Percentiles rank a stretch among this genome's conserved stretches.
These are phyloP conservation scores for Gobius niger DNA, from an alignment of 2,113 vertebrate genomes.

Conservation along the genomic window DNA sequence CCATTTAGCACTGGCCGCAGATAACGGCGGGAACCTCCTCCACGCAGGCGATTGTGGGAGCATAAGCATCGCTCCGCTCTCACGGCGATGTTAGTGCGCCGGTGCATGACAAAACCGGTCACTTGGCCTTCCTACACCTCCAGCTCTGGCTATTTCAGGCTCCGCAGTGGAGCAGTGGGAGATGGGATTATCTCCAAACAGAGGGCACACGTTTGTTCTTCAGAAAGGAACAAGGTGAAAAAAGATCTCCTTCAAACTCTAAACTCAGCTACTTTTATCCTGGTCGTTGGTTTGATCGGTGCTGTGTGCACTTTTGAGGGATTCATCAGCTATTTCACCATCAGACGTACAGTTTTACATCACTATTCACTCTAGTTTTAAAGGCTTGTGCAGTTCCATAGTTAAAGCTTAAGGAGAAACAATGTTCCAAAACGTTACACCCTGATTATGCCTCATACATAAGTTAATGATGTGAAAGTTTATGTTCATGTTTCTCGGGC, in stretches of 20 bases:
- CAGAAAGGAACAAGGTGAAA: slow-evolving; percentile 16
- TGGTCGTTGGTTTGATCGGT: too few species aligned
- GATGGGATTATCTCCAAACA: slow-evolving; percentile 21
- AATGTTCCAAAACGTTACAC: too few species aligned
- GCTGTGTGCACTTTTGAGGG: too few species aligned
- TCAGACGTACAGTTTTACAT: too few species aligned
- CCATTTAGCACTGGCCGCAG: slow-evolving; percentile 27
- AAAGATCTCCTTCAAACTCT: not conserved
- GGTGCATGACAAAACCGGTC: slow-evolving; percentile 35
- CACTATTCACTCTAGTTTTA: too few species aligned
- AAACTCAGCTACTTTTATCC: too few species aligned
- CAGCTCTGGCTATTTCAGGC: slow-evolving; percentile 37
- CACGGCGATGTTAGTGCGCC: slow-evolving; percentile 25
- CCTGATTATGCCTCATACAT: too few species aligned
- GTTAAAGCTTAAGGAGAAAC: too few species aligned
- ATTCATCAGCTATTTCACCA: too few species aligned
- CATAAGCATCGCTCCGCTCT: slow-evolving; percentile 25
- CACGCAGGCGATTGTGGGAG: slow-evolving; percentile 30
- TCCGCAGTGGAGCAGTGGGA: not conserved
- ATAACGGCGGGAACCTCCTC: slow-evolving; percentile 25
- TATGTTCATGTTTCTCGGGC: too few species aligned
- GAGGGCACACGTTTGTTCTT: slow-evolving; percentile 18
- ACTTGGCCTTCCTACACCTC: slow-evolving; percentile 48
- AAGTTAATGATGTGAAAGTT: too few species aligned
- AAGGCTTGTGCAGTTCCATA: too few species aligned